Conservation (phyloP, 1,140 invertebrate species). For the Aplysia californica region DNA sequence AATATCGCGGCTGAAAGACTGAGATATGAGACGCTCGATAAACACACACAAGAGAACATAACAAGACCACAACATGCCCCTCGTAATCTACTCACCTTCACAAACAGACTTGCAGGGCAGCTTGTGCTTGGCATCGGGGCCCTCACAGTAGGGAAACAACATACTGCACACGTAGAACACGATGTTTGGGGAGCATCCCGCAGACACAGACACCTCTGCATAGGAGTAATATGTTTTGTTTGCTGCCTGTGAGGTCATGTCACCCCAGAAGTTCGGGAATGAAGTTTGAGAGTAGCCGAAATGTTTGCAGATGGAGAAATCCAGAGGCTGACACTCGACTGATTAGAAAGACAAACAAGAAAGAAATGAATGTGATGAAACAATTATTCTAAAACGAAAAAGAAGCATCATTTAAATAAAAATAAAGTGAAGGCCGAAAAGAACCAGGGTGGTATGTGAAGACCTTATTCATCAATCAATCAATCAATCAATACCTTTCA, state of each 20-base stretch:
- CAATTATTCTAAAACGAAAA: background rate
- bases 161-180: conserved; percentile 13
- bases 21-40: too few relatives aligned
- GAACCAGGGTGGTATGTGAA: too few relatives aligned
- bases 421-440: too few relatives aligned
- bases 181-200: conserved; percentile 9
- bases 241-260: background rate
- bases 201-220: conserved; percentile 1
- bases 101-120: background rate
- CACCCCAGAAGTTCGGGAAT: conserved; percentile 15
- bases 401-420: background rate
- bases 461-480: too few relatives aligned
- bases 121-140: conserved; percentile 5
- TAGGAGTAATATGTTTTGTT: background rate
- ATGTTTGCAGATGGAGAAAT: background rate
- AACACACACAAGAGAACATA: too few relatives aligned
- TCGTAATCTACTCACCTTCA: background rate
- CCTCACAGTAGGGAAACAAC: conserved; percentile 19
- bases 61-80: too few relatives aligned
- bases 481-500: too few relatives aligned
- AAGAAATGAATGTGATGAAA: background rate
- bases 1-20: too few relatives aligned
- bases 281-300: conserved; percentile 13
- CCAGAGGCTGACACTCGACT: conserved; percentile 4
- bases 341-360: background rate